Percentiles rank a stretch among this genome's conserved stretches.
Evolutionary conservation across 2,113 vertebrate species (phyloP).

Genomic region (Chlorodrepanis virens): DNA sequence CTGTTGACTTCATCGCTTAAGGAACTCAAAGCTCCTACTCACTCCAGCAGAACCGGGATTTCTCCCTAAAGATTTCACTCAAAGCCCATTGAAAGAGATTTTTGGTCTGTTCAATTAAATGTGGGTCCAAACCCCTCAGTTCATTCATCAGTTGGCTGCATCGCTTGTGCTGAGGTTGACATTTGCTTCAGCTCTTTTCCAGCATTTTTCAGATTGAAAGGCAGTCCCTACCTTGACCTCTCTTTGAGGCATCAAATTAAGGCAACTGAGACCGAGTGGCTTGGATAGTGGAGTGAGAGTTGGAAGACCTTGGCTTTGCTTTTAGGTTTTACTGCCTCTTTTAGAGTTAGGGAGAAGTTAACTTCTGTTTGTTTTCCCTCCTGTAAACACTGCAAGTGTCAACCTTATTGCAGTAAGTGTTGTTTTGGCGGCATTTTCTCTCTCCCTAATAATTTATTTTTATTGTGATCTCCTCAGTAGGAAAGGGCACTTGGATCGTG

Average conservation of each 20-base stretch:
- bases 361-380: background rate
- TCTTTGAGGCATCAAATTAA: background rate
- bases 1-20: constrained; percentile 18
- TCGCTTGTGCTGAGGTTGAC: background rate
- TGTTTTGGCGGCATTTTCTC: background rate
- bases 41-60: background rate
- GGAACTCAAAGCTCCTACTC: background rate
- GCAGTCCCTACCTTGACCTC: background rate
- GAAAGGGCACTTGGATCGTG: background rate
- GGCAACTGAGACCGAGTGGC: background rate
- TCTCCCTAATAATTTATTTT: background rate
- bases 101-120: background rate
- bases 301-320: background rate
- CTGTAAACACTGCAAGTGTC: background rate
- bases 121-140: background rate
- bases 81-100: background rate
- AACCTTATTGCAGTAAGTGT: background rate
- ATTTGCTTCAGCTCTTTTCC: background rate
- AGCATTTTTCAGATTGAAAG: background rate
- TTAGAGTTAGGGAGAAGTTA: background rate
- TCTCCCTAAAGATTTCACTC: background rate
- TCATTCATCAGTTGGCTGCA: background rate
- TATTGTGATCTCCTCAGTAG: background rate
- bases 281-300: background rate
- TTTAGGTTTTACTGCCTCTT: background rate